A percentile compares a stretch with the other conserved stretches of the same genome.
Conservation (phyloP, 2,113 vertebrate genomes). For the Pelvicachromis taeniatus region DNA sequence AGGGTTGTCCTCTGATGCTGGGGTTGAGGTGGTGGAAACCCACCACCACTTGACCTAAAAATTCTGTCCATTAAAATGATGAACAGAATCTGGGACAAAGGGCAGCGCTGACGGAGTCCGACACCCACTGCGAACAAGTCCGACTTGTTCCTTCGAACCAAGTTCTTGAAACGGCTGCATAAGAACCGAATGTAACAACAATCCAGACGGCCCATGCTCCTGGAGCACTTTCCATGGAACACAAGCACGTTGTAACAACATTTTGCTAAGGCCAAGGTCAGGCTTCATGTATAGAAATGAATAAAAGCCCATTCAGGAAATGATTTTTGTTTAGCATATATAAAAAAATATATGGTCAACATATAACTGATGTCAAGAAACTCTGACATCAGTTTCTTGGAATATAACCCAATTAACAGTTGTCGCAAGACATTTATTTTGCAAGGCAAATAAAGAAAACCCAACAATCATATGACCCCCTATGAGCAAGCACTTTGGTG, state of each 20-base stretch:
- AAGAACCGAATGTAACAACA: not conserved
- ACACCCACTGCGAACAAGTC: not conserved
- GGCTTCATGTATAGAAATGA: not conserved
- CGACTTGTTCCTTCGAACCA: not conserved
- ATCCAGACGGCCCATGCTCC: not conserved
- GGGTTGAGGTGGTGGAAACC: not conserved
- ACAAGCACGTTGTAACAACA: accelerated
- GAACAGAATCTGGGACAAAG: accelerated
- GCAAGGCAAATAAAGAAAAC: not conserved
- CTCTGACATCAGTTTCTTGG: not conserved
- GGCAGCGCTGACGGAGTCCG: not conserved
- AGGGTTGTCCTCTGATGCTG: not conserved
- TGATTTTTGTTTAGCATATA: not conserved
- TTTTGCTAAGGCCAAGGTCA: not conserved
- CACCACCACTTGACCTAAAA: not conserved
- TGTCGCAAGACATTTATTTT: not conserved
- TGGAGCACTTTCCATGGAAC: not conserved
- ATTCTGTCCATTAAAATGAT: not conserved
- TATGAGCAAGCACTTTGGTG: accelerated
- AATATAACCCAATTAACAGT: not conserved
- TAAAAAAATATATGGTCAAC: too few species aligned
- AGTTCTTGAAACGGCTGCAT: not conserved
- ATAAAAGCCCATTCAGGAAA: not conserved
- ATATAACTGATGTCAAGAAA: too few species aligned
- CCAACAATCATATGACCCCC: not conserved